phyloP scores from a whole-genome alignment of 2,888 invertebrate genomes.

The Himalopsyche tibetana region DNA sequence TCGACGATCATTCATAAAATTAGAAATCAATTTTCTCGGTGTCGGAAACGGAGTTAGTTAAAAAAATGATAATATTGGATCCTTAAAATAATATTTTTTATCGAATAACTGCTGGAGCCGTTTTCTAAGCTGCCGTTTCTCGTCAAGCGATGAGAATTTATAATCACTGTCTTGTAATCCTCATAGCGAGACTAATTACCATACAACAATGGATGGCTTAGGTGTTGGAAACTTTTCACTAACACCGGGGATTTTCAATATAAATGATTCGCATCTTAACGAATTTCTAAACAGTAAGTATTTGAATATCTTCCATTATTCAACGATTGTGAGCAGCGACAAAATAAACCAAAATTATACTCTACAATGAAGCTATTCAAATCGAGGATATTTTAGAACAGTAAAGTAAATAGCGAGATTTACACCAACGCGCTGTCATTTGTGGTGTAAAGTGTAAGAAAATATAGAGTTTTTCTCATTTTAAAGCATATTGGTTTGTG shows the following conservation, averaged over 20 bases:
- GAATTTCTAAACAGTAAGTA: not conserved
- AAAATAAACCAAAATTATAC: too few relatives aligned
- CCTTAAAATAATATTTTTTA: not conserved
- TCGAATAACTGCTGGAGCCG: not conserved
- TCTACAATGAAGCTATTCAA: too few relatives aligned
- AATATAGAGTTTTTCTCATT: too few relatives aligned
- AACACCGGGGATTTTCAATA: conserved; percentile 41
- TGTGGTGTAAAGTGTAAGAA: too few relatives aligned
- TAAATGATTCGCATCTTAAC: conserved; percentile 28
- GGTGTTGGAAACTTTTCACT: conserved; percentile 16
- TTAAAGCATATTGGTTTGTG: too few relatives aligned
- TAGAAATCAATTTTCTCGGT: too few relatives aligned
- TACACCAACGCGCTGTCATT: too few relatives aligned
- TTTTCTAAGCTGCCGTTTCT: not conserved
- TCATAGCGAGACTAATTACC: not conserved
- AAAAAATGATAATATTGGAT: too few relatives aligned
- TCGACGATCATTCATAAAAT: too few relatives aligned
- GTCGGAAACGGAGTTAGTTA: too few relatives aligned
- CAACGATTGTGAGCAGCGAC: not conserved
- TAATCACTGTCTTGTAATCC: not conserved
- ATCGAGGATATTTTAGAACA: too few relatives aligned
- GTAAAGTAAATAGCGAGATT: too few relatives aligned
- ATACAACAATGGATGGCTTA: conserved; percentile 3
- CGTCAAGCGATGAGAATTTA: conserved; percentile 23
- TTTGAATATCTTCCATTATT: not conserved